phyloP scores from a whole-genome alignment of 2,888 invertebrate species.

The Drepanosiphum platanoidis region DNA sequence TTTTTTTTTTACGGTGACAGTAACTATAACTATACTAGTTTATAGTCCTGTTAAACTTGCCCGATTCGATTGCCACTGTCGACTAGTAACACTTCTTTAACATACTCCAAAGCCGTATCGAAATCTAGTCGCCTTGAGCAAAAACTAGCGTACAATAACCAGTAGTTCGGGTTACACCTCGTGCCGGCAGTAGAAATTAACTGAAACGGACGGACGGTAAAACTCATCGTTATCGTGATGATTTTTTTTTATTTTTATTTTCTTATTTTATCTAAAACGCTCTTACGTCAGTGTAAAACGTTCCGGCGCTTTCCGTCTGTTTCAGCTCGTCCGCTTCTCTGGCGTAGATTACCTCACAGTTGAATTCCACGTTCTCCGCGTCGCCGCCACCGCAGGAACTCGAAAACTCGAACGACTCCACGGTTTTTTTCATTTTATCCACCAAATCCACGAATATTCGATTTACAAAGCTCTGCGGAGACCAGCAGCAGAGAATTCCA shows the following conservation, averaged over 20 bases:
- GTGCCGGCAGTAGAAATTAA: constrained; percentile 34
- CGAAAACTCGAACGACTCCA: constrained; percentile 39
- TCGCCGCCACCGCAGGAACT: not conserved
- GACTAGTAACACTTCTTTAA: constrained; percentile 58
- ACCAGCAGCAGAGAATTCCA: no score
- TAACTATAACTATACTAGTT: constrained; percentile 58
- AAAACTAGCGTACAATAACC: constrained; percentile 59
- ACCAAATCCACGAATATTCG: constrained; percentile 42
- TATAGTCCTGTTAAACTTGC: constrained; percentile 56
- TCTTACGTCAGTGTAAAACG: constrained; percentile 41
- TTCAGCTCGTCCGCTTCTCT: constrained; percentile 47
- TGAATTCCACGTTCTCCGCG: not conserved
- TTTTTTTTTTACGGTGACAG: constrained; percentile 37
- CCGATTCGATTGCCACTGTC: constrained; percentile 52
- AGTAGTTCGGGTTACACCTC: constrained; percentile 59
- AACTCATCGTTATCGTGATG: constrained; percentile 18
- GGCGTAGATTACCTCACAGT: constrained; percentile 4
- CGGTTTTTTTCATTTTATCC: constrained; percentile 9
- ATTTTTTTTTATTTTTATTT: constrained; percentile 35
- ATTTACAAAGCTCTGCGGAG: constrained; percentile 50
- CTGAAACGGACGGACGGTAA: constrained; percentile 38
- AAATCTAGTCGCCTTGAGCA: constrained; percentile 59
- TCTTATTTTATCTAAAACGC: not conserved
- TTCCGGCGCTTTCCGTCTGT: constrained; percentile 34
- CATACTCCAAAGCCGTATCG: constrained; percentile 61